Evolutionary conservation across 2,113 vertebrate species (phyloP).

Genomic region (Heterocephalus glaber): DNA sequence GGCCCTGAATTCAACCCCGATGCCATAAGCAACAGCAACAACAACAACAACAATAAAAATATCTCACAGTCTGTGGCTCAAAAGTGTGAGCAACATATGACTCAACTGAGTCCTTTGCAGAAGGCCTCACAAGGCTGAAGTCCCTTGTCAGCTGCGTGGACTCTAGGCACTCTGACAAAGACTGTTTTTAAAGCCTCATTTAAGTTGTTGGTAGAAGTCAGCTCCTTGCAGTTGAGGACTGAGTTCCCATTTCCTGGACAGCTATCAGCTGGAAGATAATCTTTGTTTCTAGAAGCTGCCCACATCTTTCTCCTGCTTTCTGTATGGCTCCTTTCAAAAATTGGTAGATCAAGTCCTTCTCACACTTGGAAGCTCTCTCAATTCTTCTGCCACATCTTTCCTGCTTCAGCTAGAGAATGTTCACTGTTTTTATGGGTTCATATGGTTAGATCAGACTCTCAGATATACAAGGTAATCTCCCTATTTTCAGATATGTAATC

Average conservation of each 20-base stretch:
- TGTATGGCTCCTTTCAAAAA: background rate
- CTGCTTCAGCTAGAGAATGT: background rate
- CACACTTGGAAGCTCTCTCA: background rate
- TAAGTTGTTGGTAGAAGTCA: background rate
- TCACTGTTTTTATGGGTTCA: background rate
- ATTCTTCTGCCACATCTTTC: background rate
- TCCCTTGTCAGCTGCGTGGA: background rate
- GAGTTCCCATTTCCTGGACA: background rate
- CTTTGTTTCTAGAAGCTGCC: background rate
- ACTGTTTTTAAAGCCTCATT: background rate
- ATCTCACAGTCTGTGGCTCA: too few species aligned
- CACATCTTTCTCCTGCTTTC: background rate
- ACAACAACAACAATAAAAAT: background rate
- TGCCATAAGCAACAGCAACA: background rate
- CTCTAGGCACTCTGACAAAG: background rate
- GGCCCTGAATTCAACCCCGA: background rate
- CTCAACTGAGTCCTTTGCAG: background rate
- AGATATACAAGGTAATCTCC: background rate
- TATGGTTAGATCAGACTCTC: background rate
- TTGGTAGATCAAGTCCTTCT: background rate
- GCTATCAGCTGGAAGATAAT: background rate
- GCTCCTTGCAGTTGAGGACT: background rate
- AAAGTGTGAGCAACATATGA: rapidly evolving
- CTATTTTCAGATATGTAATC: background rate
- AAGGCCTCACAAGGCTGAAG: background rate